phyloP scores from a whole-genome alignment of 2,113 vertebrate species.

The Spilogale gracilis region DNA sequence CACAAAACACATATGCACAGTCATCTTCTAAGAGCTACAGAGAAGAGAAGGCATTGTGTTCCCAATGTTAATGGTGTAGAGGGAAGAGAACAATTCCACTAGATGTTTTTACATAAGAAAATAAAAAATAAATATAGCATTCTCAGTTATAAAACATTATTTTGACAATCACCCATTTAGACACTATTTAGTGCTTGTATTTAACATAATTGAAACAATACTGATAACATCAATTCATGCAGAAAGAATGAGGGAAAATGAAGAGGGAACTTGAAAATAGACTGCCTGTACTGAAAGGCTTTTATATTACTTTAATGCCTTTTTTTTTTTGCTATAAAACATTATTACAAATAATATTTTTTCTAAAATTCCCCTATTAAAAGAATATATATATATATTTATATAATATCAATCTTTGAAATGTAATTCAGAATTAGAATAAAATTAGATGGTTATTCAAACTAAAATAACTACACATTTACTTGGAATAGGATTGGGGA shows the following conservation, averaged over 20 bases:
- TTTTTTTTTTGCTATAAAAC: background rate
- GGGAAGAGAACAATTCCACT: background rate
- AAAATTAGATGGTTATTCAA: background rate
- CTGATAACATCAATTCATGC: background rate
- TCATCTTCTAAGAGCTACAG: background rate
- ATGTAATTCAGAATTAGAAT: background rate
- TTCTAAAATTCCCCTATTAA: background rate
- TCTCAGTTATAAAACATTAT: constrained; percentile 12
- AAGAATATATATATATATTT: background rate
- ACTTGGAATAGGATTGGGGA: background rate
- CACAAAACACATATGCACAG: background rate
- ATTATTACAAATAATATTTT: background rate
- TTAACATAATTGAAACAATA: constrained; percentile 43
- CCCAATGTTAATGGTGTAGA: background rate
- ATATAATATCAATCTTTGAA: background rate
- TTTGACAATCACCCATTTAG: constrained; percentile 16
- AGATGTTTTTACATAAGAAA: background rate
- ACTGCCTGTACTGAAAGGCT: background rate
- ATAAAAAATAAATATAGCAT: background rate
- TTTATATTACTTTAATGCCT: background rate
- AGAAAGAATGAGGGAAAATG: background rate
- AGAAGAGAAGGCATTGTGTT: background rate
- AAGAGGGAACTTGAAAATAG: background rate
- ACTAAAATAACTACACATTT: background rate
- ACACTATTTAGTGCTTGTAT: background rate